Evolutionary conservation across 2,888 invertebrate species (phyloP).

Genomic region (Frankliniella intonsa): DNA sequence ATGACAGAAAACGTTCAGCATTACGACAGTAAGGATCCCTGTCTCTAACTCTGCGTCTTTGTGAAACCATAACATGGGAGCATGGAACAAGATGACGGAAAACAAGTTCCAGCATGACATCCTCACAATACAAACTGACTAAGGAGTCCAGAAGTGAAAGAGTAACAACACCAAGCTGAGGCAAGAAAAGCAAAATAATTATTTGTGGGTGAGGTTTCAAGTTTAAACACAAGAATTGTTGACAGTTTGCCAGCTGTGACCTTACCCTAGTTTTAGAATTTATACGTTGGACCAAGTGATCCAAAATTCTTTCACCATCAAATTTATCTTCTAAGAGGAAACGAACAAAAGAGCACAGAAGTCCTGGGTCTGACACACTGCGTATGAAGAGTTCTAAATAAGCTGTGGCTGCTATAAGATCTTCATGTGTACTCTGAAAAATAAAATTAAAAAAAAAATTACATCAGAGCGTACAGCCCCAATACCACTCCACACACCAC

Average conservation of each 20-base stretch:
- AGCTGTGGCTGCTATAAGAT: constrained; percentile 87
- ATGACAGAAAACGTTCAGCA: constrained; percentile 68
- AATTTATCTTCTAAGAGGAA: constrained; percentile 80
- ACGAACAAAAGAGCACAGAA: constrained; percentile 75
- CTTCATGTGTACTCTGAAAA: constrained; percentile 77
- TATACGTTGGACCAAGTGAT: constrained; percentile 75
- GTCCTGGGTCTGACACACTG: constrained; percentile 76
- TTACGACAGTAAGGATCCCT: constrained; percentile 68
- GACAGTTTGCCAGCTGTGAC: constrained; percentile 30
- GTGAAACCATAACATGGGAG: constrained; percentile 76
- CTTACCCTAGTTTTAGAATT: constrained; percentile 68
- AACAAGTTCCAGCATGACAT: constrained; percentile 87
- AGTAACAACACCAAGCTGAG: constrained; percentile 76
- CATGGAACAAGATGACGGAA: constrained; percentile 79
- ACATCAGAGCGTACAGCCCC: background rate
- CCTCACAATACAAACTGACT: constrained; percentile 89
- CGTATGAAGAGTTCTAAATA: constrained; percentile 88
- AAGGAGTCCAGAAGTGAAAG: constrained; percentile 86
- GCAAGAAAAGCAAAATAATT: constrained; percentile 30
- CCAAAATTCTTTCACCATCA: constrained; percentile 76
- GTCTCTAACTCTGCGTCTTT: constrained; percentile 64
- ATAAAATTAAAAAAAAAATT: background rate
- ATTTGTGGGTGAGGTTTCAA: constrained; percentile 27
- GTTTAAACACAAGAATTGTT: constrained; percentile 28
- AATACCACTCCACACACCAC: too few species aligned